Percentiles rank a stretch among this genome's conserved stretches.
Conservation (phyloP, 2,888 invertebrate genomes). For the Habrosyne pyritoides region DNA sequence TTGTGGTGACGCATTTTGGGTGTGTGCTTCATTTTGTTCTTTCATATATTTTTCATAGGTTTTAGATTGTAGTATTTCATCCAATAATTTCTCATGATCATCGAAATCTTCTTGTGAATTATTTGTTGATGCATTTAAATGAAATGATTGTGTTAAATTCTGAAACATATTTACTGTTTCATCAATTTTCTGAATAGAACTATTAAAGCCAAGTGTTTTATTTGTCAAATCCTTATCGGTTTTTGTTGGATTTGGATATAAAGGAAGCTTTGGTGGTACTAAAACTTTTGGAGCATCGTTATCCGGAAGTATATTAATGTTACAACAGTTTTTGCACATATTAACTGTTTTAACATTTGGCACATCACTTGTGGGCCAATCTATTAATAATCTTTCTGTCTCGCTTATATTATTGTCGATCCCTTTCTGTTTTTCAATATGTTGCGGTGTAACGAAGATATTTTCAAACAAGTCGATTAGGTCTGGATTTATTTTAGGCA, state of each 20-base stretch:
- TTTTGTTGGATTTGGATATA: too few species aligned
- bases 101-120: constrained; percentile 12
- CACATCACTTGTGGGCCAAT: neutral
- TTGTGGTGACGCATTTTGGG: neutral
- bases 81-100: constrained; percentile 18
- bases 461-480: constrained; percentile 29
- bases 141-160: neutral
- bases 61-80: constrained; percentile 14
- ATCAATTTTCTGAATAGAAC: neutral
- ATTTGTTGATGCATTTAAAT: neutral
- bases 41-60: constrained; percentile 4
- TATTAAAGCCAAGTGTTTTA: neutral
- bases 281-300: constrained; percentile 1
- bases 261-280: neutral
- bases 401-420: neutral
- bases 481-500: constrained; percentile 3
- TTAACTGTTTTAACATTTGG: neutral
- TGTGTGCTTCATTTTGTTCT: neutral
- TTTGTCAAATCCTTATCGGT: neutral
- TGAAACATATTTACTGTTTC: neutral
- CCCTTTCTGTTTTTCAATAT: constrained; percentile 10
- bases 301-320: neutral
- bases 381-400: neutral
- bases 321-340: neutral
- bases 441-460: constrained; percentile 25